A percentile compares a stretch with the other conserved stretches of the same genome.
phyloP scores from a whole-genome alignment of 2,888 invertebrate genomes.

The Abrostola tripartita region DNA sequence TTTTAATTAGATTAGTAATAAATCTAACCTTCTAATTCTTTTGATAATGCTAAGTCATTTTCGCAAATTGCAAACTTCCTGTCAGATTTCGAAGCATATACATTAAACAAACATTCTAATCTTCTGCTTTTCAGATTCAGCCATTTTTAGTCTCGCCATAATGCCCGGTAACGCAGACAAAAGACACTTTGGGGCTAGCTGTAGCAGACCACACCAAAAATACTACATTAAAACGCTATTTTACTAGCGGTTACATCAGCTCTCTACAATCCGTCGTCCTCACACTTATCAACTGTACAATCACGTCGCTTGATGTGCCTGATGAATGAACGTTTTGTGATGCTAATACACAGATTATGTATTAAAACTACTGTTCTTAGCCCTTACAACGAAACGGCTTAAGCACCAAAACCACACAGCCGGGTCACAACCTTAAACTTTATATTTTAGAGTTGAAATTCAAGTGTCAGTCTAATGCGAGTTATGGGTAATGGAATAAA shows the following conservation, averaged over 20 bases:
- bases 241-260: constrained; percentile 54
- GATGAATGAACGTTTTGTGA: constrained; percentile 87
- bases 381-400: constrained; percentile 21
- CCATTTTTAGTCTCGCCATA: no score
- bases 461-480: neutral
- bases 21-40: no score
- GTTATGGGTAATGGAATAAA: constrained; percentile 16
- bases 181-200: no score
- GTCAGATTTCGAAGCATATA: no score
- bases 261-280: constrained; percentile 60
- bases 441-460: constrained; percentile 13
- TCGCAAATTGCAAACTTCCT: no score
- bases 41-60: no score
- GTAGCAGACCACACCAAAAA: no score
- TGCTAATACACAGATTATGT: constrained; percentile 82
- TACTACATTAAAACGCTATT: no score
- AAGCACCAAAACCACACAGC: neutral
- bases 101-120: no score
- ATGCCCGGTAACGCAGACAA: no score
- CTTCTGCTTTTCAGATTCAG: no score
- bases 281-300: constrained; percentile 74
- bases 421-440: constrained; percentile 18
- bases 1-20: no score
- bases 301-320: constrained; percentile 78
- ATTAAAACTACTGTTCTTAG: constrained; percentile 72